phyloP scores from a whole-genome alignment of 1,140 invertebrate genomes.

The Bombus terrestris region DNA sequence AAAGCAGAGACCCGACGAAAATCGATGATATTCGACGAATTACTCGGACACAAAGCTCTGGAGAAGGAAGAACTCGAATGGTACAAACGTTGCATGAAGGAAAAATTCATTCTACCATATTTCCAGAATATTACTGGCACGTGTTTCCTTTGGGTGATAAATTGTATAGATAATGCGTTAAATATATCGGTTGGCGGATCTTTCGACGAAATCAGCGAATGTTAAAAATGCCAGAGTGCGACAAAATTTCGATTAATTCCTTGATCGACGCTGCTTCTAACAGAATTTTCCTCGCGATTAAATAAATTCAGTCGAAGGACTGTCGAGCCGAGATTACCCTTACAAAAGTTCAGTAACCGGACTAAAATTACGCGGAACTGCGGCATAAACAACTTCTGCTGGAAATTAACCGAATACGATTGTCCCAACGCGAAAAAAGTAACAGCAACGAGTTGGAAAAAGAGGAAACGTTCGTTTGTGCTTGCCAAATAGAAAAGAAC shows the following conservation, averaged over 20 bases:
- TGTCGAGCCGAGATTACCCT: not conserved
- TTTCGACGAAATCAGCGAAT: not conserved
- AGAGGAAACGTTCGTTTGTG: not conserved
- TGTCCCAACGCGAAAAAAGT: not conserved
- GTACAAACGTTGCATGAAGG: conserved; percentile 67
- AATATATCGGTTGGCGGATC: not conserved
- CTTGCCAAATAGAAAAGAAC: too few relatives aligned
- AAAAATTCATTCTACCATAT: conserved; percentile 62
- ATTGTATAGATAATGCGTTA: conserved; percentile 31
- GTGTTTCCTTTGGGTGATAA: conserved; percentile 57
- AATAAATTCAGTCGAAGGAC: conserved; percentile 6
- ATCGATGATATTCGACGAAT: conserved; percentile 40
- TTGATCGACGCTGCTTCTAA: not conserved
- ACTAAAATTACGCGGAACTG: not conserved
- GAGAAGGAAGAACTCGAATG: conserved; percentile 58
- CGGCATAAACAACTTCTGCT: conserved; percentile 10
- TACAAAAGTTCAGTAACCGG: not conserved
- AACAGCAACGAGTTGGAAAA: not conserved
- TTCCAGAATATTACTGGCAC: conserved; percentile 57
- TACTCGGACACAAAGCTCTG: conserved; percentile 28
- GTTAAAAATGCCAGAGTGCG: not conserved
- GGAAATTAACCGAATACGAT: conserved; percentile 4
- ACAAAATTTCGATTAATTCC: not conserved
- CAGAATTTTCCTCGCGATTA: conserved; percentile 3
- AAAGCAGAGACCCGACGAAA: conserved; percentile 25